Conservation (phyloP, 2,113 vertebrate species). For the Dicrurus megarhynchus region DNA sequence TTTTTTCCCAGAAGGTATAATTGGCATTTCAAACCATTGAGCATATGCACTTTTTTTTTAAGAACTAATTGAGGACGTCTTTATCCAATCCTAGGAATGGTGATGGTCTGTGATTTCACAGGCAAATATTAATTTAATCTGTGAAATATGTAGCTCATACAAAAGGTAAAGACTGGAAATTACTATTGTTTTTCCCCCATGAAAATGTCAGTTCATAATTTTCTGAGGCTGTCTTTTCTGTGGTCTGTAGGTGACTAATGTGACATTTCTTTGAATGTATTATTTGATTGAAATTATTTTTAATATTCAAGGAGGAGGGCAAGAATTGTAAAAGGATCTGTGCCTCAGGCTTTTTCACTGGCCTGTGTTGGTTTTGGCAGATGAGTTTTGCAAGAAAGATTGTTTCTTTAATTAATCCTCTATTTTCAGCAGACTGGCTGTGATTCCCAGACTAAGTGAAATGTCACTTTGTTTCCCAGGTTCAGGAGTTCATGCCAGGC, state of each 20-base stretch:
- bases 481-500: background rate
- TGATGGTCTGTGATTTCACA: background rate
- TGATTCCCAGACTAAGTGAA: background rate
- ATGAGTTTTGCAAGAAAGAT: background rate
- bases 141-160: background rate
- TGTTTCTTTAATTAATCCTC: background rate
- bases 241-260: background rate
- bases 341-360: background rate
- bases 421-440: background rate
- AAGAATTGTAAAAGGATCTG: background rate
- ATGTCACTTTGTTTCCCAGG: background rate
- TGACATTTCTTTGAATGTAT: background rate
- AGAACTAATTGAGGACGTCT: background rate
- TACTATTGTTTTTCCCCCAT: background rate
- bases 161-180: background rate
- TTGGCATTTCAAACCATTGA: background rate
- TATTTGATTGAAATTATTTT: background rate
- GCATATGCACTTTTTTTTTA: background rate
- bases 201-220: background rate
- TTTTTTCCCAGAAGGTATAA: background rate
- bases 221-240: background rate
- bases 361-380: background rate
- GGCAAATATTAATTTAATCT: background rate
- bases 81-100: background rate
- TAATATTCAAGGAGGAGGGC: background rate